These are phyloP conservation scores for Drosophila trichaetosa DNA, from an alignment of 2,888 invertebrate genomes.

Conservation along the genomic window DNA sequence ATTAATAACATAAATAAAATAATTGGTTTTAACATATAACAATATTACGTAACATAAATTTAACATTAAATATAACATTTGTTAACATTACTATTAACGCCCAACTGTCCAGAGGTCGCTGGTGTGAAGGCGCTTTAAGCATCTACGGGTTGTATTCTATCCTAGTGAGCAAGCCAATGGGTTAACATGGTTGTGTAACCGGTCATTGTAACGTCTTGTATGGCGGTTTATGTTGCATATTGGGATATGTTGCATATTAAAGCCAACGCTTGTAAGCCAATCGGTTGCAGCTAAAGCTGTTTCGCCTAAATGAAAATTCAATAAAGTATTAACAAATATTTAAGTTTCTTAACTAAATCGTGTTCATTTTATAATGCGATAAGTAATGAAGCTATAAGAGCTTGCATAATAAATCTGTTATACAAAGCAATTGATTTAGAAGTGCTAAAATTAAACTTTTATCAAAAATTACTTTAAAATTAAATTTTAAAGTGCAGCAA, in stretches of 20 bases:
- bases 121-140: too few relatives aligned
- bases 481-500: background rate
- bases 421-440: background rate
- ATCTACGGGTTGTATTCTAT: too few relatives aligned
- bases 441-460: background rate
- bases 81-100: too few relatives aligned
- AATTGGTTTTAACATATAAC: too few relatives aligned
- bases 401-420: background rate
- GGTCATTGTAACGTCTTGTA: too few relatives aligned
- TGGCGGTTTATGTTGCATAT: too few relatives aligned
- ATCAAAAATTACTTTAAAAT: background rate
- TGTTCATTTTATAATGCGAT: background rate
- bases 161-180: too few relatives aligned
- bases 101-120: too few relatives aligned
- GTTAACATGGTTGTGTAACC: too few relatives aligned
- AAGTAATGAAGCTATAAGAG: background rate
- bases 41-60: too few relatives aligned
- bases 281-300: conserved; percentile 16
- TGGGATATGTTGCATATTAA: conserved; percentile 4
- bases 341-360: background rate
- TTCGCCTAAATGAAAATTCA: background rate
- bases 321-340: background rate
- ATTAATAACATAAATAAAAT: too few relatives aligned
- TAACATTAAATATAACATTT: too few relatives aligned
- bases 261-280: background rate